Conservation (phyloP, 2,797 vertebrate genomes). For the Thripadectes ignobilis region DNA sequence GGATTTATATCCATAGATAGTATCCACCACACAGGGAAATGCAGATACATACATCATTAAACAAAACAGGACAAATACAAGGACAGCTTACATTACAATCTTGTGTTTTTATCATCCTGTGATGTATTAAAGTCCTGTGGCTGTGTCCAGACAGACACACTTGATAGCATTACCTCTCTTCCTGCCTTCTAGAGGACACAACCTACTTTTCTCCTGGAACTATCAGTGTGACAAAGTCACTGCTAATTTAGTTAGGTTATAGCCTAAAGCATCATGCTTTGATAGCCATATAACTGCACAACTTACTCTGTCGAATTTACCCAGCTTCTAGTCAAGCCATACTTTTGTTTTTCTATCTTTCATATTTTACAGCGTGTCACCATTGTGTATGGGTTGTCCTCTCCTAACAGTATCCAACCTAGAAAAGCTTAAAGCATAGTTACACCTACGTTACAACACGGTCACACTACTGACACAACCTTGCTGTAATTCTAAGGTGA, state of each 20-base stretch:
- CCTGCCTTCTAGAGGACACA: not conserved
- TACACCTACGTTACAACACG: not conserved
- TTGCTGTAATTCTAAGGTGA: not conserved
- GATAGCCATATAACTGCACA: not conserved
- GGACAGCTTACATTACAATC: not conserved
- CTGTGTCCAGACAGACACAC: not conserved
- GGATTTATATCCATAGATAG: not conserved
- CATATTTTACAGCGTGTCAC: not conserved
- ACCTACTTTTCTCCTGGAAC: not conserved
- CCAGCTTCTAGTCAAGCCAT: not conserved
- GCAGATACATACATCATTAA: not conserved
- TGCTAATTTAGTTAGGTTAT: not conserved
- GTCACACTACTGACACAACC: not conserved
- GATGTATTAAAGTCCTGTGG: not conserved
- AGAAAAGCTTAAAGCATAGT: not conserved
- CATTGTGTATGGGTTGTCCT: not conserved
- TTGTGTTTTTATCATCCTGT: not conserved
- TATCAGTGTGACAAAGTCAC: not conserved
- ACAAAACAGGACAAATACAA: not conserved
- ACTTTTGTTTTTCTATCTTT: not conserved
- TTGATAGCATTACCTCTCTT: not conserved
- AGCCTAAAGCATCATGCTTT: not conserved
- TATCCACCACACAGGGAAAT: not conserved
- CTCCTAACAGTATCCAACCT: not conserved
- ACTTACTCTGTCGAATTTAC: not conserved